These are phyloP conservation scores for Meandrusa payeni DNA, from an alignment of 2,888 invertebrate genomes.

Conservation along the genomic window DNA sequence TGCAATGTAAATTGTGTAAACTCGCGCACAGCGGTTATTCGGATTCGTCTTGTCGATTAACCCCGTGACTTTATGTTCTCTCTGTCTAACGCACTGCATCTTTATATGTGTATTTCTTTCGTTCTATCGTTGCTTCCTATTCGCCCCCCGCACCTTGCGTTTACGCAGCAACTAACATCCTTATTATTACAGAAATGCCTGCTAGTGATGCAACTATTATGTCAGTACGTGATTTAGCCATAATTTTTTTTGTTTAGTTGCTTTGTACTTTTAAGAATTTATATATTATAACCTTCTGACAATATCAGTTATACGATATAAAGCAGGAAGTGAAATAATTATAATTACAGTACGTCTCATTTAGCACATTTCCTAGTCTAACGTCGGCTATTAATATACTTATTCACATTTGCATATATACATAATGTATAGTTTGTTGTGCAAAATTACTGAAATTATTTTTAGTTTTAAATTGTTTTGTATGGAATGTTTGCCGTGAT, in stretches of 20 bases:
- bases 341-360: conserved; percentile 3
- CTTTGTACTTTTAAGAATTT: neutral
- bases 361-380: conserved; percentile 13
- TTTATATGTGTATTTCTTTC: conserved; percentile 32
- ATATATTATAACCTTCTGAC: too few relatives aligned
- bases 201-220: conserved; percentile 45
- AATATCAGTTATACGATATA: conserved; percentile 5
- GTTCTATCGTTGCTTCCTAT: conserved; percentile 38
- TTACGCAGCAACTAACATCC: conserved; percentile 38
- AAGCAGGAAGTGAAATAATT: conserved; percentile 6
- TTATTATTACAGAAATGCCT: conserved; percentile 43
- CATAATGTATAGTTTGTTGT: neutral
- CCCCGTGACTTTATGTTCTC: conserved; percentile 31
- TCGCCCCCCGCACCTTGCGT: conserved; percentile 35
- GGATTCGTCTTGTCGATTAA: conserved; percentile 36
- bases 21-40: conserved; percentile 30
- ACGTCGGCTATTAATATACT: neutral
- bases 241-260: conserved; percentile 25
- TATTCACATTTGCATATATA: too few relatives aligned
- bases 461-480: too few relatives aligned
- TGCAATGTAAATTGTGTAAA: conserved; percentile 32
- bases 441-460: too few relatives aligned
- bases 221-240: conserved; percentile 36
- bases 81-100: conserved; percentile 28
- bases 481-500: too few relatives aligned